Evolutionary conservation across 2,888 invertebrate genomes (phyloP), one percentile per base, ranked within the genome.

Genomic region (Trachelus tabidus): DNA sequence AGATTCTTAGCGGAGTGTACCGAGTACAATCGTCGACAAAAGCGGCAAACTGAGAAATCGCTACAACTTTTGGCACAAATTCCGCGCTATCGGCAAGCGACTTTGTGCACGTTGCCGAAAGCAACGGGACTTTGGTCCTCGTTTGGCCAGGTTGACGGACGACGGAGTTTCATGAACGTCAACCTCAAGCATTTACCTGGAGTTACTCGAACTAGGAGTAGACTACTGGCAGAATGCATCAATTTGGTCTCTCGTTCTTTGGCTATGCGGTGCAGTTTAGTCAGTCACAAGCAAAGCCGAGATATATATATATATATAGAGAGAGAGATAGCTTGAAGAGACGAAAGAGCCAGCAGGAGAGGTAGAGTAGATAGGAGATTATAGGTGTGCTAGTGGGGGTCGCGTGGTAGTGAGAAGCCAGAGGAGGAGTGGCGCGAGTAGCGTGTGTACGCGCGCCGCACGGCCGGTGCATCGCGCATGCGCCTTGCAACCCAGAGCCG

Each of bases 361-460:
- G 79, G 78, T 56, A 77, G 77, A 78, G 75, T 35, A 71, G 77
- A 80, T 78, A 73, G 71, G 56, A 73, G 34, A 76, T 71, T 79
- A 79, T 80, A 78, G 75, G 79, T 79, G 81, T 80, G 77, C 79
- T 77, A 77, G 79, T 81, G 78, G 73, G 76, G 77, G 82, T 80
- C 83, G 84, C 83, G 82, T 81, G 83, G 83, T 83, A 81, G 82
- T 37, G 12, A 37, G 15, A 37, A 12, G 37, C 37, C 37, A 37
- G 37, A 15, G 37, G 37, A 15, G 15, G 84, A 83, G 84, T 85
- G 86, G 85, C 89, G 90, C 89, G 90, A 89, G 90, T 90, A 90
- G 88, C 90, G 90, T 90, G 90, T 90, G 90, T 90, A 90, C 88
- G 90, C 89, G 83, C 83, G 86, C 86, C 85, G 80, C 75, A 82